These are phyloP conservation scores for Ommatoiulus sabulosus DNA, from an alignment of 2,888 invertebrate genomes.

Conservation along the genomic window DNA sequence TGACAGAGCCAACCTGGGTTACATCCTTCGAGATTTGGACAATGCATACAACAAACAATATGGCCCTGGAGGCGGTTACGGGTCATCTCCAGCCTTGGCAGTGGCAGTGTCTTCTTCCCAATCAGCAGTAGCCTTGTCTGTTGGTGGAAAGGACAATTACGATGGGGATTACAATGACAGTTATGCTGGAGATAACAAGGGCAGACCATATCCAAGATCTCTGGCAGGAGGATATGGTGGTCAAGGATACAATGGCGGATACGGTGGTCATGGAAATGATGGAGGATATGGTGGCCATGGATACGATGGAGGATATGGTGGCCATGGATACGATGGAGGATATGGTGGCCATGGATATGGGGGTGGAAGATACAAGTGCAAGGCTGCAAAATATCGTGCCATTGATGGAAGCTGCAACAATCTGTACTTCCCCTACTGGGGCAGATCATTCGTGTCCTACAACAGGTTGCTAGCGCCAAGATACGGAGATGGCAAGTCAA, in stretches of 20 bases:
- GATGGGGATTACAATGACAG: background rate
- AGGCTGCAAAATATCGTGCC: constrained; percentile 72
- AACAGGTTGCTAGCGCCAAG: constrained; percentile 79
- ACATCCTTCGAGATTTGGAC: background rate
- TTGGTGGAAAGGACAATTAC: background rate
- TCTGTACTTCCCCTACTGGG: constrained; percentile 75
- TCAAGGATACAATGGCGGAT: background rate
- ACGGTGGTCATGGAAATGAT: background rate
- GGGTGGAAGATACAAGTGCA: background rate
- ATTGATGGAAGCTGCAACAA: constrained; percentile 85
- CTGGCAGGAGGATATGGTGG: background rate
- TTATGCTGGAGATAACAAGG: background rate
- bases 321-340: background rate
- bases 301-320: background rate
- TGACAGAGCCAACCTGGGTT: constrained; percentile 20
- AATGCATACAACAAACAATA: constrained; percentile 1
- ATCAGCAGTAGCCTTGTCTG: background rate
- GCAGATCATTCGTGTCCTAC: constrained; percentile 80
- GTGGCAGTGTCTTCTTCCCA: too few species aligned
- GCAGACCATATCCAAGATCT: background rate
- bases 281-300: background rate
- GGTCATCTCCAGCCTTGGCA: too few species aligned
- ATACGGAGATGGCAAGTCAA: constrained; percentile 78
- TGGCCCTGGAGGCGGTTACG: too few species aligned
- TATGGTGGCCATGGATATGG: background rate